Base-by-base conservation (phyloP, 2,888 invertebrate species). In the Leptopterna dolabrata region DNA sequence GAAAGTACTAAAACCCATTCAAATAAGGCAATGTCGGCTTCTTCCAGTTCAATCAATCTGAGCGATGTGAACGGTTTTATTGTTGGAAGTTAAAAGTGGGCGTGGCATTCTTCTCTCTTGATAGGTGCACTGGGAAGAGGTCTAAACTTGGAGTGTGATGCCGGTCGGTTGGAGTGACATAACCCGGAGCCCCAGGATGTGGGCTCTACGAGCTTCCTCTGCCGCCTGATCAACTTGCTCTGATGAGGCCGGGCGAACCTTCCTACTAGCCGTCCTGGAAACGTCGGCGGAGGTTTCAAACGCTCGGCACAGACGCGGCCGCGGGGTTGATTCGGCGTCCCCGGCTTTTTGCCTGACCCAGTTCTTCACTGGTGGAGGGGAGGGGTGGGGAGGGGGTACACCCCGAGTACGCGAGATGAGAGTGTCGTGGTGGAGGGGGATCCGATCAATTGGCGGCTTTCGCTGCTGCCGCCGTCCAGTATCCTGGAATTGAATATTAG, bases 81-180 rank as follows among this genome's bases (percentile, higher is more conserved):
- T 2, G 36, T 7, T 4, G 7, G 36, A 36, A 36, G 36, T 36
- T 36, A 7, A 36, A 0, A 63, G 63, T 6, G 63, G 63, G 63
- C 63, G 63, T 63, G 63, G 24, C 63, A 63, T 63, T 24, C 9
- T 11, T 63, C 24, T 63, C 24, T 13, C 63, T 24, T 13, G 24
- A 63, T 51, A 16, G 78, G 27, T 78, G 45, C 45, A 2, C 43
- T 78, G 24, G 43, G 6, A 24, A 11, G 76, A 76, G n/a, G 78
- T 45, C 45, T 45, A 78, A 78, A 78, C 43, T 45, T 78, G 45
- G 78, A 43, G 78, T 27, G 43, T 78, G 78, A 78, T 78, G 78
- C 45, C 78, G 45, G 24, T 19, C 45, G 43, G 24, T 19, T n/a
- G 43, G 45, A 45, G 63, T 63, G 63, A 63, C 63, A 63, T 63